A percentile compares a stretch with the other conserved stretches of the same genome.
Evolutionary conservation across 2,113 vertebrate species (phyloP).

Genomic region (Apteryx mantelli): DNA sequence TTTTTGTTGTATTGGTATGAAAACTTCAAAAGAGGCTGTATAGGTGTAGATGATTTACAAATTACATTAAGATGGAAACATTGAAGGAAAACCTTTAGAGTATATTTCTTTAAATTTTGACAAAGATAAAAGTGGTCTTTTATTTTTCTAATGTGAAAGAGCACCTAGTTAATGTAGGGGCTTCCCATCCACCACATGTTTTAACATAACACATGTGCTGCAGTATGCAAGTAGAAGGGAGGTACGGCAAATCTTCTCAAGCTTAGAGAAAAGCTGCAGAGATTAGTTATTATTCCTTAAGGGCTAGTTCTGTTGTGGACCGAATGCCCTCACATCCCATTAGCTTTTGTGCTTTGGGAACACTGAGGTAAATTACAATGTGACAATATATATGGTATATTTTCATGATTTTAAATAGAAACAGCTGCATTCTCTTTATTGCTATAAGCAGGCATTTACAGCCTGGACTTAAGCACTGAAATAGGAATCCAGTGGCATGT

Average conservation of each 20-base stretch:
- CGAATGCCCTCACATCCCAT: slow-evolving; percentile 3
- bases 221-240: not conserved
- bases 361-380: not conserved
- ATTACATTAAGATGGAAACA: not conserved
- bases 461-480: not conserved
- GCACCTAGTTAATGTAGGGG: not conserved
- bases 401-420: not conserved
- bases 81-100: not conserved
- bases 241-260: not conserved
- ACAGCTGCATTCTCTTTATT: not conserved
- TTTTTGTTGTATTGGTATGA: not conserved
- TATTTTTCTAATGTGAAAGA: not conserved
- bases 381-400: not conserved
- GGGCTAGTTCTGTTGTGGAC: not conserved
- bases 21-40: not conserved
- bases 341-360: not conserved
- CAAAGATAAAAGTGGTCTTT: not conserved
- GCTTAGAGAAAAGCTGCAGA: not conserved
- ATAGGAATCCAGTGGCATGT: not conserved
- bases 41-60: not conserved
- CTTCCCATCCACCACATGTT: not conserved
- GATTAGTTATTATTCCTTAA: not conserved
- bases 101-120: not conserved
- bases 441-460: not conserved
- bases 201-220: not conserved